Evolutionary conservation across 2,888 invertebrate species (phyloP), one percentile per base, ranked within the genome.

Genomic region (Drosophila pseudotakahashii): DNA sequence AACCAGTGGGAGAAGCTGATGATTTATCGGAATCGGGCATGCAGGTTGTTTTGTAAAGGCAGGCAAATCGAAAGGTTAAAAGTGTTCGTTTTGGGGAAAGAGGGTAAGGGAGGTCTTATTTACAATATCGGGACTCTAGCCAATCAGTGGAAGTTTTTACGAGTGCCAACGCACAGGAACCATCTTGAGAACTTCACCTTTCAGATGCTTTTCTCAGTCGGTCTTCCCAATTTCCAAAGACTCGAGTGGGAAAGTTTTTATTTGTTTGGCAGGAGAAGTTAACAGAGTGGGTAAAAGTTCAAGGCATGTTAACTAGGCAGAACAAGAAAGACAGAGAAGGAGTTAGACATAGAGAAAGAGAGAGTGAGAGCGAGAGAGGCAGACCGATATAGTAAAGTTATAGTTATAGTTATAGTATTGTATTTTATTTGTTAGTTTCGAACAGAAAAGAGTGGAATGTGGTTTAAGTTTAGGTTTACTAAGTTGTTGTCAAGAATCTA

Each of bases 201-300:
- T 39, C 36, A 37, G 19, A 16, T 45, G 36, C 19, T 57, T 16
- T 58, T 37, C 61, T 58, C 61, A 61, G 45, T 14, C 61, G 47
- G 41, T 48, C 68, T 76, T 63, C 67, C 26, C 53, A 70, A 81
- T 76, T 73, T 67, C 11, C 52, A 59, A 74, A 64, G 63, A 74
- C 45, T 68, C 10, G 39, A 58, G 53, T 26, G 58, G 48, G 64
- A 81, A 77, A 71, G 62, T 71, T 70, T 30, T 32, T 63, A 11
- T 57, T 76, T 64, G 59, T 61, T 26, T 52, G 45, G 34, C 16
- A 11, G 37, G 62, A 30, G 44, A 51, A 63, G 50, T 61, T 62
- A 53, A 42, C 41, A 37, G 55, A 52, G 51, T 52, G 42, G 42
- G 55, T 52, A 62, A 68, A 76, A 73, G 59, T 79, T 72, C 44